Evolutionary conservation across 2,113 vertebrate genomes (phyloP).

Genomic region (Chaetops frenatus): DNA sequence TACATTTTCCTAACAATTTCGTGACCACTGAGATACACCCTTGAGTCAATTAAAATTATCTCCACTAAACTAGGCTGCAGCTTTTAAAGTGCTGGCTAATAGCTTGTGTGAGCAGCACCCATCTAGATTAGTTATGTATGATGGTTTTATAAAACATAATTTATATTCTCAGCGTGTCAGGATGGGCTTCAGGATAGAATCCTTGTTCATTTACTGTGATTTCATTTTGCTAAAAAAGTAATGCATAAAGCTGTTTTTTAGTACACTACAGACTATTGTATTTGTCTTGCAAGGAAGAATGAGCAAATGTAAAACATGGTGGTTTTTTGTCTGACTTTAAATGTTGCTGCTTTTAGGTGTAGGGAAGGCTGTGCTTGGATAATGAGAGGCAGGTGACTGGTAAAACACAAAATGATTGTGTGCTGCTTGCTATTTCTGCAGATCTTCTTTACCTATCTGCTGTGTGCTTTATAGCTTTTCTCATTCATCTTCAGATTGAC

Average conservation of each 20-base stretch:
- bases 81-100: slow-evolving; percentile 60
- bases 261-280: not conserved
- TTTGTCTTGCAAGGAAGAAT: not conserved
- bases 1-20: slow-evolving; percentile 53
- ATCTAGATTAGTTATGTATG: not conserved
- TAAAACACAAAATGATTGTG: not conserved
- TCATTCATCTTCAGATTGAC: not conserved
- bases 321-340: not conserved
- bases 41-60: slow-evolving; percentile 69
- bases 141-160: slow-evolving; percentile 43
- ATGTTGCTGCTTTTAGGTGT: not conserved
- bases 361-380: not conserved
- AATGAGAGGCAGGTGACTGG: not conserved
- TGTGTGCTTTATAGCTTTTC: not conserved
- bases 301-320: not conserved
- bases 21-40: slow-evolving; percentile 35
- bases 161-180: slow-evolving; percentile 44
- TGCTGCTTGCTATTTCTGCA: not conserved
- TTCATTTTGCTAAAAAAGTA: slow-evolving; percentile 28
- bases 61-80: slow-evolving; percentile 43
- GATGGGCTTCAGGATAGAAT: not conserved
- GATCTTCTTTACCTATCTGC: not conserved
- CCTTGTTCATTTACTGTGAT: slow-evolving; percentile 16
- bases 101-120: not conserved
- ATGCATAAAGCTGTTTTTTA: not conserved